Conservation (phyloP, 2,888 invertebrate genomes). For the Ischnura elegans region DNA sequence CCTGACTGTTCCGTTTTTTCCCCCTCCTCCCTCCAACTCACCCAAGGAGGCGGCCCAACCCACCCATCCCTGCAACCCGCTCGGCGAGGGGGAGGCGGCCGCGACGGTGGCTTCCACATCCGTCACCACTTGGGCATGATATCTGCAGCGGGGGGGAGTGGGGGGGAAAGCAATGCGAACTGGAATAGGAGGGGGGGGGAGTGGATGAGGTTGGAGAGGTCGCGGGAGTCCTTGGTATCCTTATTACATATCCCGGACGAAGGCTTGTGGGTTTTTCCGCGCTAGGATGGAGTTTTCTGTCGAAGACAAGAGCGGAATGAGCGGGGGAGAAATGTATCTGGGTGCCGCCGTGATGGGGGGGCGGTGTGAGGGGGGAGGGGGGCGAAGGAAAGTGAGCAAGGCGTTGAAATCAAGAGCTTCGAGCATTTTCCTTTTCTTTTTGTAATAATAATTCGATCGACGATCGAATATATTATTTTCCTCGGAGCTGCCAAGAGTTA, state of each 20-base stretch:
- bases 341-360: slow-evolving; percentile 9
- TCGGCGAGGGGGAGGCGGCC: slow-evolving; percentile 42
- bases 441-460: neutral
- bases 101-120: slow-evolving; percentile 60
- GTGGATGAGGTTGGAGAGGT: slow-evolving; percentile 60
- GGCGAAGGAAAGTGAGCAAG: neutral
- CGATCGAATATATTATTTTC: neutral
- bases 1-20: slow-evolving; percentile 44
- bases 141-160: slow-evolving; percentile 36
- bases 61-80: slow-evolving; percentile 35
- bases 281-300: slow-evolving; percentile 1
- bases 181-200: neutral
- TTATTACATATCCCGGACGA: slow-evolving; percentile 55
- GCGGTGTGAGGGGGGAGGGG: too few relatives aligned
- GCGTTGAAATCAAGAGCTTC: slow-evolving; percentile 34
- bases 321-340: slow-evolving; percentile 8
- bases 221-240: slow-evolving; percentile 64
- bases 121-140: slow-evolving; percentile 67
- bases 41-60: slow-evolving; percentile 9
- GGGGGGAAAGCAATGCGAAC: slow-evolving; percentile 3
- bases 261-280: slow-evolving; percentile 39
- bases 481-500: neutral
- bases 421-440: neutral
- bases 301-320: neutral
- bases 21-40: slow-evolving; percentile 5